These are phyloP conservation scores for Apamea crenata DNA, from an alignment of 2,888 invertebrate genomes.

Conservation along the genomic window DNA sequence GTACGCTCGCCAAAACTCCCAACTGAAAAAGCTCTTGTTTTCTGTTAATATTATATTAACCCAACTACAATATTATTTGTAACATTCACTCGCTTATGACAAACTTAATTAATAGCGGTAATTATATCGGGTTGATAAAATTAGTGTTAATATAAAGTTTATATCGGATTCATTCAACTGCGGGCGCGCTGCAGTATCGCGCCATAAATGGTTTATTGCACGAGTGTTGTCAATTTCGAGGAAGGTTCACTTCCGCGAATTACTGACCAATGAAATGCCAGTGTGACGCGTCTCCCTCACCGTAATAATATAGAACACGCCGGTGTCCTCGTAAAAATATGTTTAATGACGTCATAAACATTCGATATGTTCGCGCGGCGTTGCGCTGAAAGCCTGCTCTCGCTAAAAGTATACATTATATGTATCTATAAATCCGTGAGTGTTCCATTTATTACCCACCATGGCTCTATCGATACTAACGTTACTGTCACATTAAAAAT, in stretches of 20 bases:
- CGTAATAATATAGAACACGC: slow-evolving; percentile 85
- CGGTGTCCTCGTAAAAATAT: slow-evolving; percentile 89
- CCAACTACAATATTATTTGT: slow-evolving; percentile 31
- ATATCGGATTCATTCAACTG: slow-evolving; percentile 72
- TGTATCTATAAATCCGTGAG: slow-evolving; percentile 84
- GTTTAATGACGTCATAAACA: slow-evolving; percentile 89
- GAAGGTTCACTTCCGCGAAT: slow-evolving; percentile 82
- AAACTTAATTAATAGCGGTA: slow-evolving; percentile 56
- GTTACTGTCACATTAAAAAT: slow-evolving; percentile 78
- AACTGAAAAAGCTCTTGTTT: slow-evolving; percentile 2
- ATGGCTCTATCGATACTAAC: slow-evolving; percentile 79
- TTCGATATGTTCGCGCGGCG: slow-evolving; percentile 84
- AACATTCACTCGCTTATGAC: slow-evolving; percentile 31
- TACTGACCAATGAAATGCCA: slow-evolving; percentile 84
- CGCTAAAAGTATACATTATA: slow-evolving; percentile 76
- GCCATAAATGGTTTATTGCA: slow-evolving; percentile 81
- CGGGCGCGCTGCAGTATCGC: slow-evolving; percentile 73
- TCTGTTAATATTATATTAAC: slow-evolving; percentile 14
- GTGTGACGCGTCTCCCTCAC: slow-evolving; percentile 77
- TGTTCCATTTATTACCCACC: slow-evolving; percentile 82
- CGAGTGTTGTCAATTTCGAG: slow-evolving; percentile 83
- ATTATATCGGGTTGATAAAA: slow-evolving; percentile 70
- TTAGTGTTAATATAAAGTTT: slow-evolving; percentile 74
- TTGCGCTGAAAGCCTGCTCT: slow-evolving; percentile 82
- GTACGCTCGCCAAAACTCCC: neutral